Evolutionary conservation across 2,888 invertebrate genomes (phyloP).

Genomic region (Sthenelais limicola): DNA sequence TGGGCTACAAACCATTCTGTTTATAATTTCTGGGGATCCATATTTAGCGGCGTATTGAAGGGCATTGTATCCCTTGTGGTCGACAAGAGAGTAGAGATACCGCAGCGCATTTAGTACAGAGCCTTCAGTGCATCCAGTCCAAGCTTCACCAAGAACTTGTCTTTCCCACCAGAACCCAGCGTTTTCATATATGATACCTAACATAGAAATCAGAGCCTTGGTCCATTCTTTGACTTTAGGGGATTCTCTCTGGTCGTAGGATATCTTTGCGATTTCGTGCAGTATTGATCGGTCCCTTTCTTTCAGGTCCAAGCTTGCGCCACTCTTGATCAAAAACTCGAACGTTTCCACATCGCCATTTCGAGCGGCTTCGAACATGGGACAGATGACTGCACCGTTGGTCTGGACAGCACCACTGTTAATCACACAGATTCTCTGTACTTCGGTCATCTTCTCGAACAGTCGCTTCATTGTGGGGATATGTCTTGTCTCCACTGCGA

Average conservation of each 20-base stretch:
- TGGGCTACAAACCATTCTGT: constrained; percentile 18
- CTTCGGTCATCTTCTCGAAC: neutral
- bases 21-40: constrained; percentile 26
- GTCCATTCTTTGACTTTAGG: constrained; percentile 23
- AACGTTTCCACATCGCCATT: constrained; percentile 25
- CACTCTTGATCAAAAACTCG: constrained; percentile 3
- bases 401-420: constrained; percentile 3
- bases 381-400: neutral
- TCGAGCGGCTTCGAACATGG: constrained; percentile 34
- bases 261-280: constrained; percentile 30
- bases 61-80: neutral
- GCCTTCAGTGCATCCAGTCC: constrained; percentile 28
- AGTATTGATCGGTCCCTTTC: constrained; percentile 29
- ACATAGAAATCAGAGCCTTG: constrained; percentile 15
- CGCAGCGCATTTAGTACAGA: constrained; percentile 28
- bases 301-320: constrained; percentile 21
- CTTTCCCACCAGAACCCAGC: constrained; percentile 35
- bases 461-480: neutral
- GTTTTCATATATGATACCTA: constrained; percentile 5
- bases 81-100: constrained; percentile 20
- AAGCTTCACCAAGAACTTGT: constrained; percentile 10
- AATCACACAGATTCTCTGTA: constrained; percentile 19
- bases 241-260: constrained; percentile 10
- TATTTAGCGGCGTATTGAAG: constrained; percentile 21
- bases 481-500: neutral